Conservation (phyloP, 2,113 vertebrate genomes). For the Eira barbara region DNA sequence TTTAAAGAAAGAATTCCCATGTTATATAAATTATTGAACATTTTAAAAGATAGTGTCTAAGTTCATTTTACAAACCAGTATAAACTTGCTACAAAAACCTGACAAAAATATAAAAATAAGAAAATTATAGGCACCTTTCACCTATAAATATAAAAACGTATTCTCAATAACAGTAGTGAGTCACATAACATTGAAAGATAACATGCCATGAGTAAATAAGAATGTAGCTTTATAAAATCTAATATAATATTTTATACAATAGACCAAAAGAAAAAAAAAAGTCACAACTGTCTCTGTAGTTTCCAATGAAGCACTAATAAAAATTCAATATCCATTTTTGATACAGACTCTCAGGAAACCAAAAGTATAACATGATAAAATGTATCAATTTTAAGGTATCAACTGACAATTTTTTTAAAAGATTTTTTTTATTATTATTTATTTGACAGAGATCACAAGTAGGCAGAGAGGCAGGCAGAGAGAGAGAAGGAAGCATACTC, state of each 20-base stretch:
- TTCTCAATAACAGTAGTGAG: neutral
- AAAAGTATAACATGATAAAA: neutral
- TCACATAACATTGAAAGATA: neutral
- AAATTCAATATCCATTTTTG: neutral
- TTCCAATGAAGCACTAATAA: neutral
- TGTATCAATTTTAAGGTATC: neutral
- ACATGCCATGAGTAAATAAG: neutral
- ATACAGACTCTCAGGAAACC: neutral
- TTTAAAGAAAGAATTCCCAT: neutral
- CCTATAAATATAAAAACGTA: neutral
- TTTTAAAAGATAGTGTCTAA: neutral
- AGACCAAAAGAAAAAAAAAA: neutral
- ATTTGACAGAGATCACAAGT: no score
- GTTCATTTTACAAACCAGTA: neutral
- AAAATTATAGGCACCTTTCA: neutral
- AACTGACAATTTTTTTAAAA: neutral
- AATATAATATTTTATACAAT: neutral
- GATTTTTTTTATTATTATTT: no score
- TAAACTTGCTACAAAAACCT: neutral
- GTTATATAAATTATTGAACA: neutral
- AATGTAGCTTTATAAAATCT: conserved; percentile 4
- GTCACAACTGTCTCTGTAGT: neutral
- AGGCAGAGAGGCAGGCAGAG: no score
- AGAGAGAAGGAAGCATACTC: no score
- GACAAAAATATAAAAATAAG: neutral